Conservation (phyloP, 1,140 invertebrate genomes). For the Neodiprion pinetum region DNA sequence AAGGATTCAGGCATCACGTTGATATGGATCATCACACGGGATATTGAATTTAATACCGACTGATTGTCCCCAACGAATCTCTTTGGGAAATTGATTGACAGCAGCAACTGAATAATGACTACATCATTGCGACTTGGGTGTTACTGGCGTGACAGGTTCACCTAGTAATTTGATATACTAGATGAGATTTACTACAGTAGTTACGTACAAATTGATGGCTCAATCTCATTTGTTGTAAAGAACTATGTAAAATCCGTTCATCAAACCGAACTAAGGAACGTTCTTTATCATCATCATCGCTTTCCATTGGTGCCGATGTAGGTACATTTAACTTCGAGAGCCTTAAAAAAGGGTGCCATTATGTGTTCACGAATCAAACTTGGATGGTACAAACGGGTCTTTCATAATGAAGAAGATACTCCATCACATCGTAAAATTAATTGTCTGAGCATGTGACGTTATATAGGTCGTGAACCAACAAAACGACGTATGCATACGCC, state of each 20-base stretch:
- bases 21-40: background rate
- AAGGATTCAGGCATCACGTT: background rate
- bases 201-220: no score
- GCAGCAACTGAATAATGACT: background rate
- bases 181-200: background rate
- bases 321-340: no score
- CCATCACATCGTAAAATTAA: background rate
- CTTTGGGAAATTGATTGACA: slow-evolving; percentile 3
- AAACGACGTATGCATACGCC: no score
- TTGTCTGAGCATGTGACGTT: background rate
- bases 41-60: background rate
- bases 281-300: no score
- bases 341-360: background rate
- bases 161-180: background rate
- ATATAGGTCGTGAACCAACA: no score
- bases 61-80: background rate
- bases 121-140: background rate
- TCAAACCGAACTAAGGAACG: no score
- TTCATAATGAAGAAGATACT: background rate
- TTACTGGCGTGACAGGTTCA: background rate
- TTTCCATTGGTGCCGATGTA: no score
- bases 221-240: no score
- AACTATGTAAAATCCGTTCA: no score
- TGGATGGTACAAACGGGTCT: background rate
- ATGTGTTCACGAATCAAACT: background rate